Base-by-base conservation (phyloP, 2,113 vertebrate genomes). In the Odontophorus gujanensis region DNA sequence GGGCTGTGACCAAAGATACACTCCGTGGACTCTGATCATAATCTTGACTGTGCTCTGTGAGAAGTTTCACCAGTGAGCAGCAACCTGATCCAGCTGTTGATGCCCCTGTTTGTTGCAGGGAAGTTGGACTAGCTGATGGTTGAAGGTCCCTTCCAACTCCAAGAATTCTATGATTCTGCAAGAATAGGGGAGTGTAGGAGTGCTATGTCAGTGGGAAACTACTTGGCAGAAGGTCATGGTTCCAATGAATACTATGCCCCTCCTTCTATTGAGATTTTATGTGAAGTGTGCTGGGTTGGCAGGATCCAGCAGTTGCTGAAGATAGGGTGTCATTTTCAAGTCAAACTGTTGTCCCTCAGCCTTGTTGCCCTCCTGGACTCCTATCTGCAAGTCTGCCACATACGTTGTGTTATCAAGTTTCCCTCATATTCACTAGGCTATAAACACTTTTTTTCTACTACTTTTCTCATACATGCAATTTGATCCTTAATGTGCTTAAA, bases 351-450 rank as follows among this genome's bases (percentile, higher is more conserved):
- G n/a, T 85, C 25, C 18, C 20, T 83, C 22, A 55, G 53, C 14
- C 34, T 87, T 19, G 6, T 90, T 55, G 7, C 22, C 40, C 13
- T 84, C 20, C 47, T 51, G 25, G 8, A 22, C n/a, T 66, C 8
- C 38, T 17, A 57, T 47, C n/a, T 85, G 16, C 40, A 42, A 51
- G 57, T 8, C 6, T 11, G 12, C 17, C 50, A 47, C 16, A 22
- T 47, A 7, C 80, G 30, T 28, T 42, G 19, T 43, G 58, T 58
- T 59, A 9, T 47, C 42, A 55, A 18, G 38, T 55, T 67, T 74
- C 76, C 34, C 28, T 81, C 32, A 22, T 57, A 87, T 94, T 90
- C 72, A 30, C 50, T 74, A 26, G 24, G 14, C n/a, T 83, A 55
- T 71, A 80, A 63, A 50, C 25, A n/a, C 50, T 43, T 34, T 51